A percentile compares a stretch with the other conserved stretches of the same genome.
These are phyloP conservation scores for Meriones psammophilus DNA, from an alignment of 2,797 vertebrate species.

Conservation along the genomic window DNA sequence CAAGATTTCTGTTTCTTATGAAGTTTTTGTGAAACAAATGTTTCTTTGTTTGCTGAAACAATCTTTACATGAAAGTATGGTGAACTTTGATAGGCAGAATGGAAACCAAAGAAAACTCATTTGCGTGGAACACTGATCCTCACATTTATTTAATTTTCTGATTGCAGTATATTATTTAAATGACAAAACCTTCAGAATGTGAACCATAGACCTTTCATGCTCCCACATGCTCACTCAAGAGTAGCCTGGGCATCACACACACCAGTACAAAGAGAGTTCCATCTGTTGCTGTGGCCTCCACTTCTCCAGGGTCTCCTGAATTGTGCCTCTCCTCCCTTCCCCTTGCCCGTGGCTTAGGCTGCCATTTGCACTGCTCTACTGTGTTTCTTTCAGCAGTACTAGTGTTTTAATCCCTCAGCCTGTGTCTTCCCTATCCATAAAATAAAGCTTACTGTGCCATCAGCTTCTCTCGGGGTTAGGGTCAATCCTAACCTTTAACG, in stretches of 20 bases:
- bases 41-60: background rate
- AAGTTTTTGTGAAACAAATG: conserved; percentile 39
- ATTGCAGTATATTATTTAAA: background rate
- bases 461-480: background rate
- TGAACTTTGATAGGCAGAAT: background rate
- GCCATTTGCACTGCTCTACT: background rate
- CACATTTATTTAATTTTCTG: conserved; percentile 32
- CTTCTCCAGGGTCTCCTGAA: background rate
- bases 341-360: background rate
- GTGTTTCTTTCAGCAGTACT: background rate
- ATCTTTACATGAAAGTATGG: background rate
- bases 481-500: background rate
- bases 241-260: background rate
- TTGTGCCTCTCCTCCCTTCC: background rate
- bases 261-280: background rate
- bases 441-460: background rate
- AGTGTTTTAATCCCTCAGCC: background rate
- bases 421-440: background rate
- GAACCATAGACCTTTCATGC: background rate
- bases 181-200: background rate
- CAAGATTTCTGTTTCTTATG: conserved; percentile 58
- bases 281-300: background rate
- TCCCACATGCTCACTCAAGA: background rate
- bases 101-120: background rate
- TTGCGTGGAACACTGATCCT: background rate